These are phyloP conservation scores for Tragelaphus scriptus DNA, from an alignment of 2,113 vertebrate genomes.

Conservation along the genomic window DNA sequence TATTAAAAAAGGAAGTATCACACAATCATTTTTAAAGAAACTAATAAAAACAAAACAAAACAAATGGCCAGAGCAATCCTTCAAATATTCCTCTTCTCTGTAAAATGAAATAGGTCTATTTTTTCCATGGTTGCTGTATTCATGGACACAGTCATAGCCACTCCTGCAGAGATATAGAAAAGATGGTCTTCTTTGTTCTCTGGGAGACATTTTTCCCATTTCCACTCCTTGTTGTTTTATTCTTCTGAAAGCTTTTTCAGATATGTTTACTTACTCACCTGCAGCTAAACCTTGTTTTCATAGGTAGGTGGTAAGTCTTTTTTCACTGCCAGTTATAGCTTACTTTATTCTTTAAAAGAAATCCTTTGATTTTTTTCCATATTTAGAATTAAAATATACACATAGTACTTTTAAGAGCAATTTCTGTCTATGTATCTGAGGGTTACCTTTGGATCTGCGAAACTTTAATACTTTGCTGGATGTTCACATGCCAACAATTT, in stretches of 20 bases:
- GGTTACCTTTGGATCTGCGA: slow-evolving; percentile 16
- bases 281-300: slow-evolving; percentile 46
- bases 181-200: slow-evolving; percentile 5
- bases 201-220: background rate
- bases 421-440: background rate
- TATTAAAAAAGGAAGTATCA: background rate
- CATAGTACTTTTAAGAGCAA: background rate
- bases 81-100: background rate
- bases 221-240: background rate
- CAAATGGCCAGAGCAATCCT: background rate
- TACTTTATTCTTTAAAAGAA: slow-evolving; percentile 8
- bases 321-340: background rate
- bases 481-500: background rate
- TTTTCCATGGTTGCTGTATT: background rate
- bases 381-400: slow-evolving; percentile 11
- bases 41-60: background rate
- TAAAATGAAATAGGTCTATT: background rate
- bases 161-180: background rate
- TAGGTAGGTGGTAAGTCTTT: slow-evolving; percentile 28
- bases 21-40: background rate
- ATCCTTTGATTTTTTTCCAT: background rate
- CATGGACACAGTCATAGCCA: background rate
- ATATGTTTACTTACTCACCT: slow-evolving; percentile 41
- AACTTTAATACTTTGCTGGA: background rate
- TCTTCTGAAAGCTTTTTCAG: slow-evolving; percentile 23